Evolutionary conservation across 2,797 vertebrate genomes (phyloP).

Genomic region (Choloepus didactylus): DNA sequence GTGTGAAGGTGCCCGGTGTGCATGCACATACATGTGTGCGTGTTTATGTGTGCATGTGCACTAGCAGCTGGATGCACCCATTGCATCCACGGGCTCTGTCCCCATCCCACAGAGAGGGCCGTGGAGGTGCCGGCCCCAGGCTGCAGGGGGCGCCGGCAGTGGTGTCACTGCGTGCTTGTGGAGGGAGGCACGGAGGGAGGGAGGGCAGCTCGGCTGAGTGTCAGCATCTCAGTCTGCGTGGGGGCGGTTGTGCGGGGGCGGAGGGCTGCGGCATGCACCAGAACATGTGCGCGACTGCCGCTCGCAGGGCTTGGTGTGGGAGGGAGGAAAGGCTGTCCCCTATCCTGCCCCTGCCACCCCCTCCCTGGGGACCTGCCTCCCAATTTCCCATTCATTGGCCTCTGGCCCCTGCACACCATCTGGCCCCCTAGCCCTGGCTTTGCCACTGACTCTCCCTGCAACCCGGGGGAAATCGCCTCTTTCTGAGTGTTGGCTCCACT

Average conservation of each 20-base stretch:
- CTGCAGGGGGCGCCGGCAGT: slow-evolving; percentile 65
- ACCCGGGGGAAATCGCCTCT: not conserved
- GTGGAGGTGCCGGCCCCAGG: not conserved
- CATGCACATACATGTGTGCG: not conserved
- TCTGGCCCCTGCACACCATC: not conserved
- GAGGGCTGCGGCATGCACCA: slow-evolving; percentile 79
- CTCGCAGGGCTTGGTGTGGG: not conserved
- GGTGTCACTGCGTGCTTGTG: not conserved
- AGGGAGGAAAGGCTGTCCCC: slow-evolving; percentile 21
- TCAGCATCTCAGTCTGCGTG: slow-evolving; percentile 82
- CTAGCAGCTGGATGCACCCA: not conserved
- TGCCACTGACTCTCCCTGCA: not conserved
- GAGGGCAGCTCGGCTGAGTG: slow-evolving; percentile 68
- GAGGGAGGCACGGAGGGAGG: slow-evolving; percentile 47
- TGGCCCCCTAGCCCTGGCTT: not conserved
- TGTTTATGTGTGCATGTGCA: fast-evolving
- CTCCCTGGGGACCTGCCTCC: not conserved
- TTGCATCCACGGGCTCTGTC: not conserved
- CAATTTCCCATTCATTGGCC: not conserved
- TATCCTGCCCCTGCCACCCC: not conserved
- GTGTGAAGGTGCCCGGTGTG: not conserved
- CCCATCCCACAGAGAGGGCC: not conserved
- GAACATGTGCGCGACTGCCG: slow-evolving; percentile 69
- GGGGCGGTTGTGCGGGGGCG: slow-evolving; percentile 80
- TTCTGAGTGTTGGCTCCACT: not conserved